Percentiles rank a stretch among this genome's conserved stretches.
These are phyloP conservation scores for Caprella mutica DNA, from an alignment of 2,888 invertebrate species.

Conservation along the genomic window DNA sequence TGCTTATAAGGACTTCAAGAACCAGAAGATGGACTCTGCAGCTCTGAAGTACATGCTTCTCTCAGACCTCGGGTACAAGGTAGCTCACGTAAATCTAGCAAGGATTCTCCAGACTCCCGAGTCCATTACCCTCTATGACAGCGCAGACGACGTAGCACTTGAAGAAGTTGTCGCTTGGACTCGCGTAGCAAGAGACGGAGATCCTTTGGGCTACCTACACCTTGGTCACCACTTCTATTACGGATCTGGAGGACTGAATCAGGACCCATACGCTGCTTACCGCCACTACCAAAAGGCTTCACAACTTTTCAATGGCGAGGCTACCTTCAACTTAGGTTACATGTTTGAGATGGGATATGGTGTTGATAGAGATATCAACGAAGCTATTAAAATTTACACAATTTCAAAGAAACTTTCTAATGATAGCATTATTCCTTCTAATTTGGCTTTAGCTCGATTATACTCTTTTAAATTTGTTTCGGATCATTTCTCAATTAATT, in stretches of 20 bases:
- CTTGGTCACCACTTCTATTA: constrained; percentile 23
- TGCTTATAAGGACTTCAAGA: constrained; percentile 16
- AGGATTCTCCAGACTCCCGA: constrained; percentile 10
- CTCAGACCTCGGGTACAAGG: constrained; percentile 25
- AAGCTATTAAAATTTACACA: constrained; percentile 16
- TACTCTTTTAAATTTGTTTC: constrained; percentile 1
- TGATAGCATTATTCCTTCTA: constrained; percentile 13
- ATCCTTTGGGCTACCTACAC: constrained; percentile 8
- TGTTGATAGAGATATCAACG: constrained; percentile 6
- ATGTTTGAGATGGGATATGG: constrained; percentile 23
- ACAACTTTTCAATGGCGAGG: constrained; percentile 14
- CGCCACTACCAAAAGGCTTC: constrained; percentile 14
- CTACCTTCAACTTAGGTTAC: constrained; percentile 14
- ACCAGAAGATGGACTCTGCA: constrained; percentile 7
- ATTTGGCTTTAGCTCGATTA: constrained; percentile 14
- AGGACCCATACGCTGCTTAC: constrained; percentile 1
- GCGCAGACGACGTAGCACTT: not conserved
- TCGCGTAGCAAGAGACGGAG: constrained; percentile 14
- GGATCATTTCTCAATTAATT: too few species aligned
- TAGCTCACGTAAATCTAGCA: constrained; percentile 22
- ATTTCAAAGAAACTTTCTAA: not conserved
- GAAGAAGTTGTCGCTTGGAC: constrained; percentile 12
- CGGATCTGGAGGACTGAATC: constrained; percentile 9
- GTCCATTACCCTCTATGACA: not conserved
- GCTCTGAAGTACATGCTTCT: constrained; percentile 23